Percentiles rank a stretch among this genome's conserved stretches.
Conservation (phyloP, 2,888 invertebrate genomes). For the Drosophila flavopinicola region DNA sequence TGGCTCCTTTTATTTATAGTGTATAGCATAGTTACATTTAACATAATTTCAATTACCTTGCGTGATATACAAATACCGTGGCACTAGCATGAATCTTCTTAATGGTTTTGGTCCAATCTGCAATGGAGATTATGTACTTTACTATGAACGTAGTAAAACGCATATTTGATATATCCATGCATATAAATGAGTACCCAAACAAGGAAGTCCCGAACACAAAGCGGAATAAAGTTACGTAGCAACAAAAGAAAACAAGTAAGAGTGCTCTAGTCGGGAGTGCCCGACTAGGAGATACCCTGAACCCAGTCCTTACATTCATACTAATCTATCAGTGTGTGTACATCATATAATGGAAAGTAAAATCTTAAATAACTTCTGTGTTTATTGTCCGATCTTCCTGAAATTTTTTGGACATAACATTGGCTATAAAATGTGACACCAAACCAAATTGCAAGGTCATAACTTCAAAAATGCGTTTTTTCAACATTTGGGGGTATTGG, state of each 20-base stretch:
- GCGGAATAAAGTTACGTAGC: conserved; percentile 10
- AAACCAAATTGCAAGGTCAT: too few relatives aligned
- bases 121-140: conserved; percentile 85
- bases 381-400: too few relatives aligned
- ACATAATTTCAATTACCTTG: conserved; percentile 44
- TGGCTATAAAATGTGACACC: too few relatives aligned
- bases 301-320: too few relatives aligned
- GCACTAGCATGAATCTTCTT: conserved; percentile 84
- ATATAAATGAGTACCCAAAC: conserved; percentile 10
- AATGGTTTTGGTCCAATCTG: conserved; percentile 85
- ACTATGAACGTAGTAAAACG: conserved; percentile 83
- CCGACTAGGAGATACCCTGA: too few relatives aligned
- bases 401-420: too few relatives aligned
- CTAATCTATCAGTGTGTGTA: too few relatives aligned
- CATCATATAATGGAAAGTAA: too few relatives aligned
- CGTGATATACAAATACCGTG: conserved; percentile 62
- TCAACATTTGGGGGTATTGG: too few relatives aligned
- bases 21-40: conserved; percentile 54
- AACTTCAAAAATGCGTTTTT: too few relatives aligned
- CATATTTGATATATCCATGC: conserved; percentile 47
- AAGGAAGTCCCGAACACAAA: conserved; percentile 8
- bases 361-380: too few relatives aligned
- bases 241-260: conserved; percentile 14
- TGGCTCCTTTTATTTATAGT: conserved; percentile 47
- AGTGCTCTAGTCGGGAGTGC: too few relatives aligned